Evolutionary conservation across 2,113 vertebrate species (phyloP).

Genomic region (Silurus glanis): DNA sequence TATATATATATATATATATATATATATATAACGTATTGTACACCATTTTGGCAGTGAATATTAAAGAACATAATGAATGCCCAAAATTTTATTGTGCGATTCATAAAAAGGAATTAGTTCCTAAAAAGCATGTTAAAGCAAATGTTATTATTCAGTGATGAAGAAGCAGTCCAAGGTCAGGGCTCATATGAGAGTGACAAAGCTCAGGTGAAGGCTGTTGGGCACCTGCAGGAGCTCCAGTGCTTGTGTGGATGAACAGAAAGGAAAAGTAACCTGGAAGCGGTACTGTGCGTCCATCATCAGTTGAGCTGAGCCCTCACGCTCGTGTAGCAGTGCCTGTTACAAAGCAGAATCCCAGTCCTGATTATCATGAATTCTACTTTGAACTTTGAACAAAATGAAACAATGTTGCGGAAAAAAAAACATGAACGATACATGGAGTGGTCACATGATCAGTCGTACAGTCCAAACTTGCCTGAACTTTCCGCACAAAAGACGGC

Average conservation of each 20-base stretch:
- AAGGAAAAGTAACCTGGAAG: slow-evolving; percentile 96
- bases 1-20: too few relatives aligned
- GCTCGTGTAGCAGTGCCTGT: slow-evolving; percentile 82
- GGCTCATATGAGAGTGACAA: slow-evolving; percentile 82
- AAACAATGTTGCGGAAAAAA: not conserved
- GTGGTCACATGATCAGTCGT: not conserved
- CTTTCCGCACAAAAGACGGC: slow-evolving; percentile 91
- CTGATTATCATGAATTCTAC: not conserved
- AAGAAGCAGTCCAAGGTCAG: slow-evolving; percentile 8
- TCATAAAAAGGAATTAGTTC: not conserved
- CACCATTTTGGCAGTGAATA: too few relatives aligned
- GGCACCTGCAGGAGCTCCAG: slow-evolving; percentile 91
- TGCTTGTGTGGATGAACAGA: slow-evolving; percentile 81
- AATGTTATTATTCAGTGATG: too few relatives aligned
- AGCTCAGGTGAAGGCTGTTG: slow-evolving; percentile 86
- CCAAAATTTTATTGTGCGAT: not conserved
- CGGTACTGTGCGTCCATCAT: slow-evolving; percentile 88
- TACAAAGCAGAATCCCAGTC: slow-evolving; percentile 58
- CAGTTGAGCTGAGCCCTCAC: slow-evolving; percentile 80
- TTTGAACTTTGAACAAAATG: not conserved
- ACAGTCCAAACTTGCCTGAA: slow-evolving; percentile 78
- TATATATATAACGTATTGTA: too few relatives aligned
- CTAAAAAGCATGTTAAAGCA: not conserved
- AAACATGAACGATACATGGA: not conserved
- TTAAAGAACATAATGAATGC: too few relatives aligned